Percentiles rank a stretch among this genome's conserved stretches.
Conservation (phyloP, 64 coral and sea anemone species). For the Stichodactyla helianthus region DNA sequence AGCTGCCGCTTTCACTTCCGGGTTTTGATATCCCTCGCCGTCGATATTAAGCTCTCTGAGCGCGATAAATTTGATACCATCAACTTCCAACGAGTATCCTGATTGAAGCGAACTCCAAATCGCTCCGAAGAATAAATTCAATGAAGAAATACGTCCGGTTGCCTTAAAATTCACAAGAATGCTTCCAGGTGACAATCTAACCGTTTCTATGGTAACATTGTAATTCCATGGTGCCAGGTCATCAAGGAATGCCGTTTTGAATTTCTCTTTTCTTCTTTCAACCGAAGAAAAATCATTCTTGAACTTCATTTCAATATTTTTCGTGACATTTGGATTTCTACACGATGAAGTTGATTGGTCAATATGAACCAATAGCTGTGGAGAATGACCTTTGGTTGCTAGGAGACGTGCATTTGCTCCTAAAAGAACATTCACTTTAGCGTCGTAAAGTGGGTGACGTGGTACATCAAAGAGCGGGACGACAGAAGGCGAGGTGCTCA, state of each 20-base stretch:
- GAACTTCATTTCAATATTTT: constrained; percentile 42
- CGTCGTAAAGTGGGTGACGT: not conserved
- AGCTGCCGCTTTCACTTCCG: not conserved
- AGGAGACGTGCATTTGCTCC: constrained; percentile 6
- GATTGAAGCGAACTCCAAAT: constrained; percentile 46
- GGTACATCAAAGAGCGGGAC: constrained; percentile 25
- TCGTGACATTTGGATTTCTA: constrained; percentile 41
- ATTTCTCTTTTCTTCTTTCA: constrained; percentile 25
- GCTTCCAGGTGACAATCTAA: constrained; percentile 41
- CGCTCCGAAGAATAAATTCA: constrained; percentile 24
- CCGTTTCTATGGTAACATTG: constrained; percentile 22
- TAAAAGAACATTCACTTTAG: constrained; percentile 9
- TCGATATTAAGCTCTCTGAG: constrained; percentile 26
- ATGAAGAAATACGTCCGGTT: constrained; percentile 19
- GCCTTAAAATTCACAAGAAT: constrained; percentile 47
- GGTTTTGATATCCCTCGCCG: constrained; percentile 24
- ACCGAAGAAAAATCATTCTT: constrained; percentile 38
- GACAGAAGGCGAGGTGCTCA: not conserved
- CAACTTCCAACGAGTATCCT: constrained; percentile 24
- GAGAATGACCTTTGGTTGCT: constrained; percentile 37
- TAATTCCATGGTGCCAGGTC: constrained; percentile 3
- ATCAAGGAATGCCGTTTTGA: constrained; percentile 2
- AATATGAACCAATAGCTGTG: constrained; percentile 45
- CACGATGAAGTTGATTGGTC: constrained; percentile 41
- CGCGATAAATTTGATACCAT: constrained; percentile 27